These are phyloP conservation scores for Drepana arcuata DNA, from an alignment of 1,140 invertebrate genomes.

Conservation along the genomic window DNA sequence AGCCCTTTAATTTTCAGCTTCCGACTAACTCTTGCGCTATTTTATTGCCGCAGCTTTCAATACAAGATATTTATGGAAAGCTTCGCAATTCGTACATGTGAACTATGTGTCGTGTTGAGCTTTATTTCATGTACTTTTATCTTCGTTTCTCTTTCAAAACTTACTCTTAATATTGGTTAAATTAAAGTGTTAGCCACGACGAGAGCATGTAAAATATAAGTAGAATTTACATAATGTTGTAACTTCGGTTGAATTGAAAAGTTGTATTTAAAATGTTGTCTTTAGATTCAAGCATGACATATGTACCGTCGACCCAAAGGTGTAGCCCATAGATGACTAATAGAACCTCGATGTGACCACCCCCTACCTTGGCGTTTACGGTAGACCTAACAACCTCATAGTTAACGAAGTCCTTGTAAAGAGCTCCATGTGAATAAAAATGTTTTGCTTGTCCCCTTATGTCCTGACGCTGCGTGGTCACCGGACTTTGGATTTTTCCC, in stretches of 20 bases:
- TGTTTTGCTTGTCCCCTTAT: slow-evolving; percentile 62
- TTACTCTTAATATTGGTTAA: too few species aligned
- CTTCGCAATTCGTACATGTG: slow-evolving; percentile 3
- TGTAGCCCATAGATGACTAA: slow-evolving; percentile 12
- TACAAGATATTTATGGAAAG: slow-evolving; percentile 5
- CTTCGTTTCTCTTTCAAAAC: too few species aligned
- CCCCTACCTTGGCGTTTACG: slow-evolving; percentile 14
- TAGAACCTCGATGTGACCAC: slow-evolving; percentile 7
- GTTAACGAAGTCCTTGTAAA: slow-evolving; percentile 10
- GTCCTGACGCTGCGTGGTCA: slow-evolving; percentile 51
- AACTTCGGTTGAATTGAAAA: slow-evolving; percentile 1
- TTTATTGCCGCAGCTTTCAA: slow-evolving; percentile 7
- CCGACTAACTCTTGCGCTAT: slow-evolving; percentile 7
- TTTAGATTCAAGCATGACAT: slow-evolving; percentile 6
- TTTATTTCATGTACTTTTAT: background rate
- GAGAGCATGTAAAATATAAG: too few species aligned
- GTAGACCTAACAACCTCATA: slow-evolving; percentile 4
- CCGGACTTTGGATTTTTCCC: slow-evolving; percentile 38
- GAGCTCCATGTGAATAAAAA: slow-evolving; percentile 42
- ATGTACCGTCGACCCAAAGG: slow-evolving; percentile 11
- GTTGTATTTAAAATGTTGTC: slow-evolving; percentile 11
- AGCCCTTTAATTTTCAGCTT: slow-evolving; percentile 1
- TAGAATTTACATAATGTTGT: too few species aligned
- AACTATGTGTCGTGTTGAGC: background rate
- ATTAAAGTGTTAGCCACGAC: too few species aligned